These are phyloP conservation scores for Epiblema foenella DNA, from an alignment of 2,888 invertebrate species.

Conservation along the genomic window DNA sequence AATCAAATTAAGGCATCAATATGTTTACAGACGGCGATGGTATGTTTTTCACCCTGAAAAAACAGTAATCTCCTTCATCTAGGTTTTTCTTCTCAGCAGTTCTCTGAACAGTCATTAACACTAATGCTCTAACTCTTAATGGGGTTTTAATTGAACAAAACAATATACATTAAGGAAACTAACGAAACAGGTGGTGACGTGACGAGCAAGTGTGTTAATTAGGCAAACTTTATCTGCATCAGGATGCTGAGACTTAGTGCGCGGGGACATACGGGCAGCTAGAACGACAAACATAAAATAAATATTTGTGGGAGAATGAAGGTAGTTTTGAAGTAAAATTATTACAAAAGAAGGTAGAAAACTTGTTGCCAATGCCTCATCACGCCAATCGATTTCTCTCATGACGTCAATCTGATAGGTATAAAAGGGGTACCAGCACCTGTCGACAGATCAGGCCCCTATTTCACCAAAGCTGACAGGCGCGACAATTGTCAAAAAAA, in stretches of 20 bases:
- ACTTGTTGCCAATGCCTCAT: too few species aligned
- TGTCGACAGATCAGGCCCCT: too few species aligned
- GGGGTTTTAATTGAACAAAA: constrained; percentile 44
- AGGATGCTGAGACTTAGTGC: constrained; percentile 53
- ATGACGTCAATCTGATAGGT: too few species aligned
- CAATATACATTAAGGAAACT: constrained; percentile 44
- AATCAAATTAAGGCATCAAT: too few species aligned
- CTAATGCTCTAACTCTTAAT: constrained; percentile 38
- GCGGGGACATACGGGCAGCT: constrained; percentile 31
- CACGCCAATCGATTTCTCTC: too few species aligned
- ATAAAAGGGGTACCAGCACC: too few species aligned
- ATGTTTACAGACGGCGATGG: background rate
- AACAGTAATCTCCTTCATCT: background rate
- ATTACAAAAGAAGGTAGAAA: too few species aligned
- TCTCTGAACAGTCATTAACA: constrained; percentile 30
- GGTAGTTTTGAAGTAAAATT: too few species aligned
- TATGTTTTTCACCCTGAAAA: background rate
- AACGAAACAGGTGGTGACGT: constrained; percentile 62
- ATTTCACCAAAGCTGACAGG: too few species aligned
- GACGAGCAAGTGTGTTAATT: constrained; percentile 70
- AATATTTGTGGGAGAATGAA: too few species aligned
- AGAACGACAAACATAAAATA: background rate
- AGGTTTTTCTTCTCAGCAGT: constrained; percentile 8
- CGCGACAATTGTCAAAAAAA: too few species aligned
- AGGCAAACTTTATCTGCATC: constrained; percentile 69